A percentile compares a stretch with the other conserved stretches of the same genome.
These are phyloP conservation scores for Baryphthengus martii DNA, from an alignment of 2,113 vertebrate genomes.

Conservation along the genomic window DNA sequence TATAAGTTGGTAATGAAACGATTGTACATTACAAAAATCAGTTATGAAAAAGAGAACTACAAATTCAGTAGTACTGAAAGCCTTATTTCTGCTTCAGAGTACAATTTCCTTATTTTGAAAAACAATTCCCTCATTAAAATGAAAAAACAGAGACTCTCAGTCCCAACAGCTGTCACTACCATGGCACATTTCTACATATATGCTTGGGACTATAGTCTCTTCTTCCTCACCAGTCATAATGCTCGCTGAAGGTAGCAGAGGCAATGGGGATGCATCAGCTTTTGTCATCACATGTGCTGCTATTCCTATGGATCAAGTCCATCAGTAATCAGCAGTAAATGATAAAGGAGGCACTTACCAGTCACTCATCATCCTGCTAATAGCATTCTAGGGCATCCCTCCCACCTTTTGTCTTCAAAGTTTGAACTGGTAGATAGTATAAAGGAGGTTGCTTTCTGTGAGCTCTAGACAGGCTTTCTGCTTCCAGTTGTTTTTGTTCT, in stretches of 20 bases:
- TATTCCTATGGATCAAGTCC: neutral
- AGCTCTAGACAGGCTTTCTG: neutral
- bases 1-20: neutral
- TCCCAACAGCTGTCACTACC: neutral
- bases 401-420: neutral
- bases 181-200: too few species aligned
- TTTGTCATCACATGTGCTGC: neutral
- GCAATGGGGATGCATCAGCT: neutral
- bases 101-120: neutral
- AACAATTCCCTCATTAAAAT: neutral
- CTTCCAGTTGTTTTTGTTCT: slow-evolving; percentile 32
- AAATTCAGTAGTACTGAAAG: neutral
- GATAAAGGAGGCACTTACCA: neutral
- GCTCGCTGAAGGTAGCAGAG: neutral
- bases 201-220: neutral
- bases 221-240: neutral
- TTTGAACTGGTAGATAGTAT: neutral
- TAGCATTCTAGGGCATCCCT: neutral
- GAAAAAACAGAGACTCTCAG: neutral
- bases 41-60: neutral
- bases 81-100: neutral
- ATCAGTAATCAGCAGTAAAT: neutral
- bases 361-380: neutral
- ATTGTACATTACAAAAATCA: neutral
- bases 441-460: neutral